Evolutionary conservation across 1,140 invertebrate species (phyloP).

Genomic region (Microplitis mediator): DNA sequence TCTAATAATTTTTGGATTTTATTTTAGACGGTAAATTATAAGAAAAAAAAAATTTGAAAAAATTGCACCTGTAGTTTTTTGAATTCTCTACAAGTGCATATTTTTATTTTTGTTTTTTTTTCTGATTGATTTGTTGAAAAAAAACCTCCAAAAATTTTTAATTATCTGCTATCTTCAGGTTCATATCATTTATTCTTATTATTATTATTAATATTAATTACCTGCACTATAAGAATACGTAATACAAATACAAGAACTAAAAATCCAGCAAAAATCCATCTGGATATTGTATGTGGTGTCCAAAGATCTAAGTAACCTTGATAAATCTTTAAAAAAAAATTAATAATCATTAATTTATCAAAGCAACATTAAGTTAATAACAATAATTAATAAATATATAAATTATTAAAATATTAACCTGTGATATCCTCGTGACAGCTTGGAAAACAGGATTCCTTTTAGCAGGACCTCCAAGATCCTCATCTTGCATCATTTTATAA

Average conservation of each 20-base stretch:
- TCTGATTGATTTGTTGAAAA: background rate
- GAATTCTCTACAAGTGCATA: no score
- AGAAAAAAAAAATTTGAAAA: no score
- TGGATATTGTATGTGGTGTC: slow-evolving; percentile 55
- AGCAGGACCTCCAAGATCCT: slow-evolving; percentile 54
- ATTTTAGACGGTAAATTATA: no score
- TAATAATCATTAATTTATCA: background rate
- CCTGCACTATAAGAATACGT: slow-evolving; percentile 47
- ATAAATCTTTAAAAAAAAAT: slow-evolving; percentile 48
- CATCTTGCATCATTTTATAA: slow-evolving; percentile 62
- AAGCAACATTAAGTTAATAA: background rate
- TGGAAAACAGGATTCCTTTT: slow-evolving; percentile 54
- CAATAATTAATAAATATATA: background rate
- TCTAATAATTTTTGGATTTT: no score
- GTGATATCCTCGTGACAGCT: slow-evolving; percentile 53
- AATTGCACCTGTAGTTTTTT: no score
- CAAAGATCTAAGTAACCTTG: slow-evolving; percentile 58
- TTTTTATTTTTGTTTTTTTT: no score
- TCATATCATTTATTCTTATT: no score
- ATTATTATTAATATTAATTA: background rate
- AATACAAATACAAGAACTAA: slow-evolving; percentile 54
- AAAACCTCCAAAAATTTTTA: no score
- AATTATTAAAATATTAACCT: slow-evolving; percentile 43
- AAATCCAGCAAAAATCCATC: slow-evolving; percentile 50
- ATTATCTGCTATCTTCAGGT: no score